These are phyloP conservation scores for Galaxea fascicularis DNA, from an alignment of 92 coral and sea anemone genomes.

Conservation along the genomic window DNA sequence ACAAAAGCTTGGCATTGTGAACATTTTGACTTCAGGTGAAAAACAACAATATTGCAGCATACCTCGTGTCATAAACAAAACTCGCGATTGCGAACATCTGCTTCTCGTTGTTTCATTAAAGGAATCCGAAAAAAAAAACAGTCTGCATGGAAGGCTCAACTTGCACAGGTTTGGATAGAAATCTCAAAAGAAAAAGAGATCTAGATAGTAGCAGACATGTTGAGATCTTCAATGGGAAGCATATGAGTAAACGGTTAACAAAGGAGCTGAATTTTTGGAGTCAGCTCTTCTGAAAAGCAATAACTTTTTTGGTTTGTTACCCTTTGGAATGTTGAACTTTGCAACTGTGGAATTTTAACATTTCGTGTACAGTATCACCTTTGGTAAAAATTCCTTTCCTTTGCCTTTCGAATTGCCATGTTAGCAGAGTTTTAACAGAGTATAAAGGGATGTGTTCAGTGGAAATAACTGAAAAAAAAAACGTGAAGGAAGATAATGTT, in stretches of 20 bases:
- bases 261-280: too few relatives aligned
- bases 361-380: neutral
- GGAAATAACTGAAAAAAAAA: too few relatives aligned
- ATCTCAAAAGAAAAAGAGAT: neutral
- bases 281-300: neutral
- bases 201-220: too few relatives aligned
- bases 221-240: neutral
- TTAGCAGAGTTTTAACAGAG: too few relatives aligned
- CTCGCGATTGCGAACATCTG: neutral
- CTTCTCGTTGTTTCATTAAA: neutral
- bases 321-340: neutral
- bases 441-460: too few relatives aligned
- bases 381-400: conserved; percentile 1
- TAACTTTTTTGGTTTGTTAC: neutral
- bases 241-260: neutral
- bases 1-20: neutral
- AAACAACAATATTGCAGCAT: neutral
- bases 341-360: conserved; percentile 5
- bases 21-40: neutral
- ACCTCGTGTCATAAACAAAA: neutral
- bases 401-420: conserved; percentile 9
- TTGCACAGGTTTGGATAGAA: neutral
- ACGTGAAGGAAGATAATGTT: too few relatives aligned
- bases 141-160: neutral
- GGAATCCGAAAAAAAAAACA: neutral